Evolutionary conservation across 1,140 invertebrate genomes (phyloP).

Genomic region (Brachionus rotundiformis): DNA sequence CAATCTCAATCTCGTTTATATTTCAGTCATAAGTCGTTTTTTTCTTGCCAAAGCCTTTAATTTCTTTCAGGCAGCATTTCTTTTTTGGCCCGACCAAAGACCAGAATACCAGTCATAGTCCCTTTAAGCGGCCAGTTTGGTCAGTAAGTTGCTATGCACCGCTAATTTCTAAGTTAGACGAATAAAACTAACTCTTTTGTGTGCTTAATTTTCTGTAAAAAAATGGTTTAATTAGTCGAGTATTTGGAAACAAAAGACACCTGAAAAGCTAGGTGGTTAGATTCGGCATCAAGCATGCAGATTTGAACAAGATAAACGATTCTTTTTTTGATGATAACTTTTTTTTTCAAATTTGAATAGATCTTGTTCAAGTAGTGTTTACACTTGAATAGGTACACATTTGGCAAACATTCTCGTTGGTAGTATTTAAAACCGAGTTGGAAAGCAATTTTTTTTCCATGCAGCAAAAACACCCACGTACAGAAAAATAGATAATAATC

Average conservation of each 20-base stretch:
- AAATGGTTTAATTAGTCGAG: neutral
- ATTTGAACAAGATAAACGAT: neutral
- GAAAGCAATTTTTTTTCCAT: conserved; percentile 8
- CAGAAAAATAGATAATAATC: conserved; percentile 10
- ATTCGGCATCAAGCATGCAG: neutral
- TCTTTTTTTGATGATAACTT: neutral
- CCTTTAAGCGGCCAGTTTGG: neutral
- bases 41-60: neutral
- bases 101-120: neutral
- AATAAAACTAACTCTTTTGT: neutral
- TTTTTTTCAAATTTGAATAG: neutral
- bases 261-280: conserved; percentile 1
- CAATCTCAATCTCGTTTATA: conserved; percentile 25
- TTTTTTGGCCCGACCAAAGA: neutral
- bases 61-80: neutral
- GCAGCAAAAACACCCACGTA: conserved; percentile 2
- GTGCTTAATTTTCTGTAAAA: conserved; percentile 14
- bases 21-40: neutral
- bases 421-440: conserved; percentile 9
- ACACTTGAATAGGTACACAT: conserved; percentile 35
- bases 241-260: conserved; percentile 4
- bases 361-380: conserved; percentile 11
- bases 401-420: conserved; percentile 30
- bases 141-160: neutral
- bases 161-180: neutral